Evolutionary conservation across 2,113 vertebrate genomes (phyloP).

Genomic region (Urocynchramus pylzowi): DNA sequence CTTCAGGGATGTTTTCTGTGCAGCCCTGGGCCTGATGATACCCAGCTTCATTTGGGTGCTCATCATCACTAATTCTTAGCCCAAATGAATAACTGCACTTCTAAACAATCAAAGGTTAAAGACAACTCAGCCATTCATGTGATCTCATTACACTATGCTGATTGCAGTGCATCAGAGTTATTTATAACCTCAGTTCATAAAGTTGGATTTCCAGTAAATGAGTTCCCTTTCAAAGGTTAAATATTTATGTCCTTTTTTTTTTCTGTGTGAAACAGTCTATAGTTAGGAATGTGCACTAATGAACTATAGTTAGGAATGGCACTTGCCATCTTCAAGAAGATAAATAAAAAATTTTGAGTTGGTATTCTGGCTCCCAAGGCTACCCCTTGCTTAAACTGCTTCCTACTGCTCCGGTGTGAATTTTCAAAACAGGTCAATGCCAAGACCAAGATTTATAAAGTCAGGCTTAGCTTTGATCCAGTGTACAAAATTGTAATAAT

Average conservation of each 20-base stretch:
- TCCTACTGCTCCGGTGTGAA: background rate
- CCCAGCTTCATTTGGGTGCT: background rate
- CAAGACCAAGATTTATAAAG: background rate
- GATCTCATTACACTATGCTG: slow-evolving; percentile 63
- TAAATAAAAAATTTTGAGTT: background rate
- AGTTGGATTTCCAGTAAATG: slow-evolving; percentile 71
- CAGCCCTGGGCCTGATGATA: background rate
- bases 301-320: too few relatives aligned
- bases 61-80: slow-evolving; percentile 25
- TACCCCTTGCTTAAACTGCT: background rate
- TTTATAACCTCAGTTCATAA: slow-evolving; percentile 65
- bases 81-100: slow-evolving; percentile 58
- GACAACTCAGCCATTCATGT: slow-evolving; percentile 59
- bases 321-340: background rate
- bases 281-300: slow-evolving; percentile 3
- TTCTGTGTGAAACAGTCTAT: slow-evolving; percentile 36
- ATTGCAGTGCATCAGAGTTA: slow-evolving; percentile 66
- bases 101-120: slow-evolving; percentile 74
- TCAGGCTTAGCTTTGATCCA: background rate
- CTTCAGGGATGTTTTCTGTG: slow-evolving; percentile 35
- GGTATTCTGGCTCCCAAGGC: background rate
- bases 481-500: background rate
- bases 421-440: background rate
- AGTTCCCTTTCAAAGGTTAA: slow-evolving; percentile 72
- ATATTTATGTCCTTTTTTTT: slow-evolving; percentile 70